A percentile compares a stretch with the other conserved stretches of the same genome.
Evolutionary conservation across 2,113 vertebrate species (phyloP).

Genomic region (Podarcis cretensis): DNA sequence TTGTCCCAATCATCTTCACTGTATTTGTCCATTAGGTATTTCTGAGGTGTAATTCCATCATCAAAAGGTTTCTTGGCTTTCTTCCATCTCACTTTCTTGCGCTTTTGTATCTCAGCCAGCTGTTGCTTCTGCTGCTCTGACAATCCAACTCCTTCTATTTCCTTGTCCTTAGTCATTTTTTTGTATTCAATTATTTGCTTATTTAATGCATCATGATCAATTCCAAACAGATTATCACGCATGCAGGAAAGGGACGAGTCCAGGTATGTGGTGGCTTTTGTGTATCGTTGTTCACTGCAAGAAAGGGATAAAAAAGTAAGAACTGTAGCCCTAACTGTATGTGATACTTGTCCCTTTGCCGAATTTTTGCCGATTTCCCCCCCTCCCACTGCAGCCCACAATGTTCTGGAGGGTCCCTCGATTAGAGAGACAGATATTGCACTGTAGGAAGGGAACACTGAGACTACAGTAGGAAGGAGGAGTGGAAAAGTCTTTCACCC

Average conservation of each 20-base stretch:
- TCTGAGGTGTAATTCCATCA: conserved; percentile 61
- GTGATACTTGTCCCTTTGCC: not conserved
- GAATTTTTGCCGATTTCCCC: not conserved
- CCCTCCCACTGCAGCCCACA: not conserved
- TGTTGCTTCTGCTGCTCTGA: conserved; percentile 65
- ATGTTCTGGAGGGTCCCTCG: not conserved
- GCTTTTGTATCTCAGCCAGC: conserved; percentile 62
- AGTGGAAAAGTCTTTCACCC: not conserved
- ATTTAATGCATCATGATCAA: conserved; percentile 81
- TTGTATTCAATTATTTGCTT: conserved; percentile 83
- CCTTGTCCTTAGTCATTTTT: conserved; percentile 52
- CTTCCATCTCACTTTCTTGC: conserved; percentile 64
- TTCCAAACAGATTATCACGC: conserved; percentile 69
- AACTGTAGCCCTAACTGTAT: not conserved
- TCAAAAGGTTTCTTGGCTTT: conserved; percentile 46
- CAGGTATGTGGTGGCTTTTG: not conserved
- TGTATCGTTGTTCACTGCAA: conserved; percentile 58
- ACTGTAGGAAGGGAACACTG: not conserved
- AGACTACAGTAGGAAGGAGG: not conserved
- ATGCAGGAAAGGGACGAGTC: conserved; percentile 19
- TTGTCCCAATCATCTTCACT: not conserved
- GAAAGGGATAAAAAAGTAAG: conserved; percentile 25
- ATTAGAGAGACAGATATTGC: too few species aligned
- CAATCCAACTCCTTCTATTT: not conserved
- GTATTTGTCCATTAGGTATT: conserved; percentile 50